Evolutionary conservation across 2,113 vertebrate species (phyloP), one percentile per base, ranked within the genome.

Genomic region (Paracyprichromis sp.): DNA sequence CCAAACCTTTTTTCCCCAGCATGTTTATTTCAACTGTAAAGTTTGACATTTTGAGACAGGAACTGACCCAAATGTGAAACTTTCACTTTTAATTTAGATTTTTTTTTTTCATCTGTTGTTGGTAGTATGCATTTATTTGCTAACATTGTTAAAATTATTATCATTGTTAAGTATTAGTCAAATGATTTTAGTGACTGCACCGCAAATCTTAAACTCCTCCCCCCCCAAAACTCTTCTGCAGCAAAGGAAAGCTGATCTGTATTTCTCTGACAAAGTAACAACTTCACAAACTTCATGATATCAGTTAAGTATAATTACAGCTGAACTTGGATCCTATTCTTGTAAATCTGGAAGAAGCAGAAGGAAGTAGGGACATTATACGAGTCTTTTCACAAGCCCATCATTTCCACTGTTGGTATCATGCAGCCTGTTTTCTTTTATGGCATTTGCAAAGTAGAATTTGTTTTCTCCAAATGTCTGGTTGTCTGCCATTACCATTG

Each of bases 381-480:
- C 79, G 59, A 80, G 43, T 83, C 10, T 56, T 83, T 79, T 85
- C 43, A 83, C 9, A 63, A 47, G 31, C 63, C 16, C 17, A 73
- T 82, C 54, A 47, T 82, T 83, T 87, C 88, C 80, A 80, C 17
- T 85, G 54, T 71, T 84, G 10, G 29, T 84, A 16, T 82, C 21
- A 43, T 3, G 31, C 73, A 36, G 43, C 47, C 12, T 82, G 56
- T 82, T 85, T 78, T 80, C 31, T 53, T 84, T 81, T 14, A 76
- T 82, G 29, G 47, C 36, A 80, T 89, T 83, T 87, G 34, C 63
- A 53, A 84, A 79, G 34, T 63, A 34, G 40, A 86, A 83, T 76
- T 61, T 86, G 76, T 92, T 88, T 85, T 84, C 59, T 79, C 16
- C 8, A 66, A 81, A 57, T 84, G 86, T 89, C 56, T 89, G 81